Conservation (phyloP, 64 coral and sea anemone genomes). For the Actinia tenebrosa region DNA sequence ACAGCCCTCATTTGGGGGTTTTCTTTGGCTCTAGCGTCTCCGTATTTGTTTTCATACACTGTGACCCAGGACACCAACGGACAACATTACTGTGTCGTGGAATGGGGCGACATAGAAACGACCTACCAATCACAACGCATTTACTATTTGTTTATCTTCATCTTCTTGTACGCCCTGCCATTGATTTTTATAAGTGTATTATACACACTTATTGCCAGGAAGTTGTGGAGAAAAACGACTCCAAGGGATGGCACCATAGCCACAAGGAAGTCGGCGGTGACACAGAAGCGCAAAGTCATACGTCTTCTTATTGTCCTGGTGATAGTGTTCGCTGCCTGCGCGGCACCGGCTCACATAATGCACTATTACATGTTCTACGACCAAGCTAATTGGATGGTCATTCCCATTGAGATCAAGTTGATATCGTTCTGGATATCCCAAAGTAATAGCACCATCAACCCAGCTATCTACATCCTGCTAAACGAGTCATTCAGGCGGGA, state of each 20-base stretch:
- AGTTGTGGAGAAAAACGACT: slow-evolving; percentile 40
- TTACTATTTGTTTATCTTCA: slow-evolving; percentile 43
- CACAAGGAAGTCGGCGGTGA: slow-evolving; percentile 19
- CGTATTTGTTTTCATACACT: slow-evolving; percentile 38
- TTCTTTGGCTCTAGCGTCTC: slow-evolving; percentile 10
- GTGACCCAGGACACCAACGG: slow-evolving; percentile 4
- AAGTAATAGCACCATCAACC: slow-evolving; percentile 66
- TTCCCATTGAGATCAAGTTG: slow-evolving; percentile 11
- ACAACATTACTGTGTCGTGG: slow-evolving; percentile 6
- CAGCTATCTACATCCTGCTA: slow-evolving; percentile 53
- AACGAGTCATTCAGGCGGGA: slow-evolving; percentile 45
- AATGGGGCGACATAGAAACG: slow-evolving; percentile 18
- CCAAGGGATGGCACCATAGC: slow-evolving; percentile 27
- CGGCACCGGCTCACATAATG: slow-evolving; percentile 63
- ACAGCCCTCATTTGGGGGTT: slow-evolving; percentile 15
- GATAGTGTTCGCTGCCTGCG: slow-evolving; percentile 58
- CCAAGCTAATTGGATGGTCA: background rate
- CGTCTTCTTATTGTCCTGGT: slow-evolving; percentile 39
- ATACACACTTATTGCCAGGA: slow-evolving; percentile 52
- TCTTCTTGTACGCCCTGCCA: slow-evolving; percentile 57
- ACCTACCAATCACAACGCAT: slow-evolving; percentile 29
- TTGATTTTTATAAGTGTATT: slow-evolving; percentile 37
- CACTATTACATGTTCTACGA: slow-evolving; percentile 53
- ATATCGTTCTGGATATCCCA: slow-evolving; percentile 62
- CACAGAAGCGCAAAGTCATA: slow-evolving; percentile 49